phyloP scores from a whole-genome alignment of 2,113 vertebrate genomes.

The Zosterops pallidus region DNA sequence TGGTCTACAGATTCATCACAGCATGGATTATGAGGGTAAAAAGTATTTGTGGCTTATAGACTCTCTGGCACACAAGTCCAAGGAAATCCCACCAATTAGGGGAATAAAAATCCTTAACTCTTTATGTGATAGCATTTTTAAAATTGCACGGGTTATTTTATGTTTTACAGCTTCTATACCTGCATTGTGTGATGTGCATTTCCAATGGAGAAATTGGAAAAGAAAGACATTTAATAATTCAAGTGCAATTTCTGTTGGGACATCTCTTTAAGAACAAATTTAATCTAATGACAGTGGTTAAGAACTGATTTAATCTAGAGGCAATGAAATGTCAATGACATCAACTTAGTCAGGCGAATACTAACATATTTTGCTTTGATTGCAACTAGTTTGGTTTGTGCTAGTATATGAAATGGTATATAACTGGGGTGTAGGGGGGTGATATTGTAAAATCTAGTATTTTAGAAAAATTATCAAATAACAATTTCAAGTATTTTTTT shows the following conservation, averaged over 20 bases:
- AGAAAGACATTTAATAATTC: background rate
- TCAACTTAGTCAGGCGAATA: background rate
- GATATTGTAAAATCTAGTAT: background rate
- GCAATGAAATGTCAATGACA: background rate
- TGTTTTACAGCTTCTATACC: background rate
- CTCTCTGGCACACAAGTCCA: background rate
- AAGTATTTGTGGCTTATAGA: background rate
- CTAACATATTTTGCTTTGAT: background rate
- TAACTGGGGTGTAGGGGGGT: background rate
- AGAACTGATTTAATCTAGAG: background rate
- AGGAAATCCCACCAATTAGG: background rate
- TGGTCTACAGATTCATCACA: background rate
- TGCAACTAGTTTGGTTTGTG: background rate
- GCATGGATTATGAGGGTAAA: background rate
- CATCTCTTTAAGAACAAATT: background rate
- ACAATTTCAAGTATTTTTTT: background rate
- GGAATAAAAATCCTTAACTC: background rate
- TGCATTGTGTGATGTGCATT: background rate
- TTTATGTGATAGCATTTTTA: background rate
- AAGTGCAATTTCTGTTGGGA: background rate
- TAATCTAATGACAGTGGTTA: background rate
- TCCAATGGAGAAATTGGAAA: background rate
- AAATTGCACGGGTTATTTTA: rapidly evolving
- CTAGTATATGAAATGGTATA: background rate
- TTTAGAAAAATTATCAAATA: background rate